Evolutionary conservation across 2,888 invertebrate species (phyloP).

Genomic region (Melikaiella ostensackeni): DNA sequence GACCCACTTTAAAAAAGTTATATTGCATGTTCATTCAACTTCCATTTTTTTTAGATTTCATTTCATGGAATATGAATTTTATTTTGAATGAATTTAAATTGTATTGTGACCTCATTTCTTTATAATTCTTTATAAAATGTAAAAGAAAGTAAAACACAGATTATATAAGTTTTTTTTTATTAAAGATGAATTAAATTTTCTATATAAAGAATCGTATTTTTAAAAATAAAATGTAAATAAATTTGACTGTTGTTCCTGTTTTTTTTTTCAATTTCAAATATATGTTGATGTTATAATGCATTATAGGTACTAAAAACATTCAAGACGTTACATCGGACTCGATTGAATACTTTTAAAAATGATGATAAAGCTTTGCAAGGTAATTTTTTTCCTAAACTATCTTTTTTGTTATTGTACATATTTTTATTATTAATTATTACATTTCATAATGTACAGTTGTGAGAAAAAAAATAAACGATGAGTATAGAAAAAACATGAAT

Average conservation of each 20-base stretch:
- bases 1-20: no score
- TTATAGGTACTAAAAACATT: slow-evolving; percentile 83
- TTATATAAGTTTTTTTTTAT: no score
- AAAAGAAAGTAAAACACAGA: no score
- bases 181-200: no score
- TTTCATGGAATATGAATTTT: no score
- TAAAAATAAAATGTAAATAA: background rate
- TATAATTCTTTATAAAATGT: no score
- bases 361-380: slow-evolving; percentile 81
- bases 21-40: no score
- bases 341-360: slow-evolving; percentile 83
- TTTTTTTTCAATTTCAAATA: background rate
- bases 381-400: slow-evolving; percentile 56
- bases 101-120: no score
- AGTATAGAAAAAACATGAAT: slow-evolving; percentile 84
- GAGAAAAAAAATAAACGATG: slow-evolving; percentile 86
- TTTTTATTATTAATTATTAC: slow-evolving; percentile 19
- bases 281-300: background rate
- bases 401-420: background rate
- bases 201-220: no score
- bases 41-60: no score
- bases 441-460: slow-evolving; percentile 76
- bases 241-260: background rate
- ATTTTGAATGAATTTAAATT: no score
- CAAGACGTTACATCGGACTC: slow-evolving; percentile 85